phyloP scores from a whole-genome alignment of 2,113 vertebrate species.

The Formicarius rufipectus region DNA sequence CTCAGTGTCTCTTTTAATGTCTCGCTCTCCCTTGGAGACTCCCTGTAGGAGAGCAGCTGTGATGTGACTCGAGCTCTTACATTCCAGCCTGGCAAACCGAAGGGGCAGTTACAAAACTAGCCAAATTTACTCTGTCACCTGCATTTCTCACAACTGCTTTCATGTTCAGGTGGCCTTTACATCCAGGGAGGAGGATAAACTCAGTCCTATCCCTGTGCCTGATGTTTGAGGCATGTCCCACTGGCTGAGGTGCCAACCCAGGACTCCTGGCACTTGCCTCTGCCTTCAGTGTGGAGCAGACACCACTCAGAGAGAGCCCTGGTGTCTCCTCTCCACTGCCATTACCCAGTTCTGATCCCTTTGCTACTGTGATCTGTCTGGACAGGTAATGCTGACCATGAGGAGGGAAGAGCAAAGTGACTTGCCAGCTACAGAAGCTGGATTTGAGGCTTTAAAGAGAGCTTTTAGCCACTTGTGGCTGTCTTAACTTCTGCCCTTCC shows the following conservation, averaged over 20 bases:
- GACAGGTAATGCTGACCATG: not conserved
- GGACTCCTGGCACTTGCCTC: not conserved
- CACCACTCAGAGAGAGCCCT: rapidly evolving
- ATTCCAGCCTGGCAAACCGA: not conserved
- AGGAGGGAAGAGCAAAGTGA: not conserved
- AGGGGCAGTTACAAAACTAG: not conserved
- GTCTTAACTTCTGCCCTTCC: not conserved
- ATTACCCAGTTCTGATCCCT: not conserved
- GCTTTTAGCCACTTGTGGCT: not conserved
- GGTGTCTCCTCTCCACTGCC: not conserved
- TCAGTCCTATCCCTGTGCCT: not conserved
- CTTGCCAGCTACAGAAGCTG: not conserved
- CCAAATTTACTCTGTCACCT: not conserved
- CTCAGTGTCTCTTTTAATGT: not conserved
- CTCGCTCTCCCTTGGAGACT: not conserved
- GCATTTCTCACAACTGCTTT: not conserved
- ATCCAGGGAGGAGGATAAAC: not conserved
- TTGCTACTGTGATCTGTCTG: not conserved
- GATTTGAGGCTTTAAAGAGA: not conserved
- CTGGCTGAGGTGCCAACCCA: not conserved
- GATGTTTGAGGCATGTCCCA: not conserved
- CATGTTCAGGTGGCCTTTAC: rapidly evolving
- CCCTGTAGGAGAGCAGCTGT: not conserved
- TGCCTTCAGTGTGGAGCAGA: not conserved
- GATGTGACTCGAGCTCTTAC: rapidly evolving